Evolutionary conservation across 1,140 invertebrate species (phyloP), one percentile per base, ranked within the genome.

Genomic region (Ptiloglossa arizonensis): DNA sequence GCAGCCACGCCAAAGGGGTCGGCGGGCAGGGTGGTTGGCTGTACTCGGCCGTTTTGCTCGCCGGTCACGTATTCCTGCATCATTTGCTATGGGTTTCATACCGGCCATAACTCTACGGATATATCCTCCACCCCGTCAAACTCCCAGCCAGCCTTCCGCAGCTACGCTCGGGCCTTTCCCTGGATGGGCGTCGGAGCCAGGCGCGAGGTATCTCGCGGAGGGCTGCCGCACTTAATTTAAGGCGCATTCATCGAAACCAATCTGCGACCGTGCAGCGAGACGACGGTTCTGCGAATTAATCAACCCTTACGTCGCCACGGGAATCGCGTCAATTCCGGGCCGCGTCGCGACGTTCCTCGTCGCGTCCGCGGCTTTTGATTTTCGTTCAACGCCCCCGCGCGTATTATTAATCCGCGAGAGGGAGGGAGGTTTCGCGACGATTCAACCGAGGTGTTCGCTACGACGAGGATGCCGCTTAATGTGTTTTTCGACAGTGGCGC

Each of bases 21-120:
- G 75, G 73, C 74, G 46, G 62, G 80, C 62, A 74, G 74, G 80
- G 60, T 52, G 64, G 66, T 44, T 32, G 62, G 73, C 63, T 57
- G 50, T 68, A 86, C 41, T 15, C 54, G 70, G 57, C 63, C 62
- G 62, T 83, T 85, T 78, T 84, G 86, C 86, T 91, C 87, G 78
- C 91, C 79, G 84, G 89, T 92, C 91, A 92, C 91, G 91, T 90
- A 91, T 86, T 73, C 87, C 87, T 89, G 91, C 89, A 91, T 92
- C 91, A 92, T 92, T 92, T 92, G 90, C 90, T 90, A 91, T 92
- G 90, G 90, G 90, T 92, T 92, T 92, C 89, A 92, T 92, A 92
- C 89, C 87, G 87, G 89, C 89, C 89, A 92, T 91, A 92, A 92
- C 87, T 92, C 89, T 86, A 87, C 86, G 87, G 83, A 87, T 89